Evolutionary conservation across 1,140 invertebrate genomes (phyloP), one percentile per base, ranked within the genome.

Genomic region (Condylostylus longicornis): DNA sequence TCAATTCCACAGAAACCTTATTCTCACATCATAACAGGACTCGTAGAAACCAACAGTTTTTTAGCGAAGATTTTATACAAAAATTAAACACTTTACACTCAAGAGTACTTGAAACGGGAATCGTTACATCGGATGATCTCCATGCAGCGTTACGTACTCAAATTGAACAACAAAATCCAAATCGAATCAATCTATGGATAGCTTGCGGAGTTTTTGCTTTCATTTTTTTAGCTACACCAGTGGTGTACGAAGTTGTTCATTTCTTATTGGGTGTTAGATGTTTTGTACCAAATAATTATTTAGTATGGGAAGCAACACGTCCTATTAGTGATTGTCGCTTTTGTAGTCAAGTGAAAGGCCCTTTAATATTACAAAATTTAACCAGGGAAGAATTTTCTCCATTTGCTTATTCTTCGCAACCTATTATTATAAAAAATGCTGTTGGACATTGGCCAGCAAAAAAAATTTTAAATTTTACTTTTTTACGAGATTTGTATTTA

Each of bases 301-400:
- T 90, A 29, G 64, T 86, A 20, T 85, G 81, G 78, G 85, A 90
- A 63, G 77, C 81, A 27, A 80, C 79, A 9, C 65, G 85, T 39
- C 84, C 84, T 10, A 65, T 81, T n/a, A 77, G 81, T 5, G 71
- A 85, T 54, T 91, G 86, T 53, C 62, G 66, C 41, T 82, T 81
- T 55, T 58, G 47, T 35, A 47, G 65, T 36, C 65, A 79, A 12
- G 58, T 73, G 37, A 54, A 59, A 19, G 70, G 69, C 42, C 67
- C 79, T 25, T 64, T 77, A 37, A 63, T 82, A 31, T 53, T 77
- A 38, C 46, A 56, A 30, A 84, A 83, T 62, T 48, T 76, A 33
- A 78, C 76, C 2, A 66, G 65, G 36, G 63, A 75, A 42, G 65
- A 74, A 42, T 87, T 87, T 61, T 54, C 62, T 38, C 51, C 55